Evolutionary conservation across 2,797 vertebrate genomes (phyloP), one percentile per base, ranked within the genome.

Genomic region (Paedocypris micromegethes): DNA sequence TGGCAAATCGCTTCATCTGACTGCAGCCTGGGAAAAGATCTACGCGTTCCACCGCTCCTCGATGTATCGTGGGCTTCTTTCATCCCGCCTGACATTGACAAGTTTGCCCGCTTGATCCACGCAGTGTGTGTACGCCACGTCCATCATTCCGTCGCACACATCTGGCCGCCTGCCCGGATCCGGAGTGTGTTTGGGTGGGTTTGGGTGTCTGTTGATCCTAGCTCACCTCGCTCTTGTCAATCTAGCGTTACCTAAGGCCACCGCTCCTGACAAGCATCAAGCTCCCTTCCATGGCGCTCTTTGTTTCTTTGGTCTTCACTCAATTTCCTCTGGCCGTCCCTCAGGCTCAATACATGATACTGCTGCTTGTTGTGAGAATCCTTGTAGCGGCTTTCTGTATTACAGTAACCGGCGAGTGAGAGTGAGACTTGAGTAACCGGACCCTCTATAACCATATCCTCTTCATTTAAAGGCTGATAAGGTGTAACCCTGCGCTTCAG

Each of bases 391-490:
- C 45, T 66, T 23, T 51, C 75, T 86, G 75, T 74, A 77, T 78
- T 84, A 82, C 78, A 82, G 75, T 79, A 70, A 79, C 75, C 70
- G 79, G 73, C 73, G 51, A 68, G 78, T 74, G 82, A 86, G 79
- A 85, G 78, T 74, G 82, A 86, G 79, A 85, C 81, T 75, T 76
- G 72, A 76, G 87, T 86, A 89, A 87, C 82, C 77, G 64, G 80
- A 88, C 83, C 86, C 80, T 84, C 68, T 70, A 64, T 86, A 89
- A 87, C 83, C 77, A 57, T 81, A 88, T 84, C 86, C 80, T 85
- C 73, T 75, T 86, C 88, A 87, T 82, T 81, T 74, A 66, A 75
- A 59, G 50, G 59, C 66, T 78, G 85, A 85, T 84, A 83, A 83
- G 82, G 82, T 85, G 83, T 84, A 84, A 76, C 67, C 69, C 76